These are phyloP conservation scores for Graptemys geographica DNA, from an alignment of 2,797 vertebrate species.

Conservation along the genomic window DNA sequence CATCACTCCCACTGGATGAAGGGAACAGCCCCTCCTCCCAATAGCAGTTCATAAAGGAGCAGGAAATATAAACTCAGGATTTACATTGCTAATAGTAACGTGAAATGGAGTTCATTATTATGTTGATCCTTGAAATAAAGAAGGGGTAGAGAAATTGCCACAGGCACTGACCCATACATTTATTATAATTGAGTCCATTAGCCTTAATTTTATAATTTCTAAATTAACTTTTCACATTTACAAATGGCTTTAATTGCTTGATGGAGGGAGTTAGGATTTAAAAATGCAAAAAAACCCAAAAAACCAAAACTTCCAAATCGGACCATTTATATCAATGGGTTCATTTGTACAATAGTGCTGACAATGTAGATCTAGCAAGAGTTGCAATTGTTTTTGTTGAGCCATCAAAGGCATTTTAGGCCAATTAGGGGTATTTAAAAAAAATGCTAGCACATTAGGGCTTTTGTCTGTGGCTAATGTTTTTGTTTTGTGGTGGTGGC, in stretches of 20 bases:
- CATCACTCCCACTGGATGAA: background rate
- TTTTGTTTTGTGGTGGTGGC: background rate
- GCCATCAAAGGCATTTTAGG: constrained; percentile 36
- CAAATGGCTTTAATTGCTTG: constrained; percentile 60
- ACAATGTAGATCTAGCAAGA: constrained; percentile 43
- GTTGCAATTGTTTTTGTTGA: constrained; percentile 48
- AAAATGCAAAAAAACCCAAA: constrained; percentile 19
- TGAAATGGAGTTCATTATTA: constrained; percentile 62
- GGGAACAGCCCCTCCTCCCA: background rate
- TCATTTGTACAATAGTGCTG: constrained; percentile 29
- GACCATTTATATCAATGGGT: constrained; percentile 44
- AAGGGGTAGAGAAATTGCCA: constrained; percentile 64
- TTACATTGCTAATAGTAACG: background rate
- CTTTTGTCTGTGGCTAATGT: background rate
- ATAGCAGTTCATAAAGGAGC: background rate
- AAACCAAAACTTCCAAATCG: background rate
- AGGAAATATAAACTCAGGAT: background rate
- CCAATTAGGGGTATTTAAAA: background rate
- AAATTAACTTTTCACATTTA: constrained; percentile 70
- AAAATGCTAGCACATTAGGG: background rate
- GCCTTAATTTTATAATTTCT: constrained; percentile 73
- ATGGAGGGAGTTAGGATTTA: constrained; percentile 25
- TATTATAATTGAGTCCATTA: constrained; percentile 78
- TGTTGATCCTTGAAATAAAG: constrained; percentile 56
- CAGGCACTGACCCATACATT: constrained; percentile 68